phyloP scores from a whole-genome alignment of 2,888 invertebrate genomes.

The Pedicia rivosa region DNA sequence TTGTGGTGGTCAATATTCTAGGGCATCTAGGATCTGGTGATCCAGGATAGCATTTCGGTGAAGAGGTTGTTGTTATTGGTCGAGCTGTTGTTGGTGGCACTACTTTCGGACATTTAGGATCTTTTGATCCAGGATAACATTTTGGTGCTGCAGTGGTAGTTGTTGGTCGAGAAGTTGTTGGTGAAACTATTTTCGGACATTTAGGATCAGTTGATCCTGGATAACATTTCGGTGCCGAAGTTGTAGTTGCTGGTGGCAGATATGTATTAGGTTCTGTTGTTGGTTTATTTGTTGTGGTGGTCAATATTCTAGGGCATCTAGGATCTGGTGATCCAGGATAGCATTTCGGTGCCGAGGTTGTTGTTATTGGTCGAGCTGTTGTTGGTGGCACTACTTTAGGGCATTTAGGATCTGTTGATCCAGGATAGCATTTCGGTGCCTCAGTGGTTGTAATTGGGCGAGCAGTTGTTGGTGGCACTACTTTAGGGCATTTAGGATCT shows the following conservation, averaged over 20 bases:
- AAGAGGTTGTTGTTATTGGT: conserved; percentile 12
- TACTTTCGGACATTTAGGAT: conserved; percentile 17
- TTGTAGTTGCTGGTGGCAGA: background rate
- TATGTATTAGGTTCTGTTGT: too few relatives aligned
- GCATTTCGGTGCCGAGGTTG: conserved; percentile 25
- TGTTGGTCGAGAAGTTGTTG: too few relatives aligned
- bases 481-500: conserved; percentile 23
- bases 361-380: too few relatives aligned
- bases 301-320: conserved; percentile 20
- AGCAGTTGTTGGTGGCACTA: conserved; percentile 13
- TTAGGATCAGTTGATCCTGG: conserved; percentile 17
- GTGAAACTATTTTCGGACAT: too few relatives aligned
- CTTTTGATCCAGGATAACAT: conserved; percentile 15
- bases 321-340: conserved; percentile 25
- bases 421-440: conserved; percentile 21
- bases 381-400: conserved; percentile 8
- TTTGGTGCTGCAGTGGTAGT: background rate
- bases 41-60: conserved; percentile 25
- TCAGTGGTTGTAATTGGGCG: conserved; percentile 13
- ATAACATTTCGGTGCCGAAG: conserved; percentile 14
- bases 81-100: too few relatives aligned
- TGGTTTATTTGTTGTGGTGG: too few relatives aligned
- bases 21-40: conserved; percentile 23
- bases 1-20: conserved; percentile 20
- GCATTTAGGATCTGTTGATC: conserved; percentile 19